Evolutionary conservation across 2,888 invertebrate species (phyloP).

Genomic region (Phasia obesa): DNA sequence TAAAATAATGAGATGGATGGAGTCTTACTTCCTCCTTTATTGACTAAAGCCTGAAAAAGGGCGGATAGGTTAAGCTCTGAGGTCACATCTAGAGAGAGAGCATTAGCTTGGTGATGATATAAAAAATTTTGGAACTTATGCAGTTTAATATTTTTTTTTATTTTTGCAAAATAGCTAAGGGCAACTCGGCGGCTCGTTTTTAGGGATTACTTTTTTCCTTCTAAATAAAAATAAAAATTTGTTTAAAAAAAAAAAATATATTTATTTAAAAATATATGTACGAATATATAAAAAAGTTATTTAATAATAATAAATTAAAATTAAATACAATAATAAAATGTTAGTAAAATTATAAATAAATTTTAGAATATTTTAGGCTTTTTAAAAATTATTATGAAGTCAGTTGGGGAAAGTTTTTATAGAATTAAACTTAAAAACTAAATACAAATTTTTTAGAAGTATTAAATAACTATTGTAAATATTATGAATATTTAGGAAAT

Average conservation of each 20-base stretch:
- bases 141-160: too few species aligned
- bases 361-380: conserved; percentile 29
- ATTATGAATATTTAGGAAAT: not conserved
- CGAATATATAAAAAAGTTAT: conserved; percentile 13
- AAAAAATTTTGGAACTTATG: too few species aligned
- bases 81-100: too few species aligned
- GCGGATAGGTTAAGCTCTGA: too few species aligned
- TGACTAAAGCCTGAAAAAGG: too few species aligned
- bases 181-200: too few species aligned
- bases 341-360: conserved; percentile 30
- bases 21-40: too few species aligned
- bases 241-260: conserved; percentile 35
- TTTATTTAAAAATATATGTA: conserved; percentile 38
- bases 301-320: conserved; percentile 28
- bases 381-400: conserved; percentile 23
- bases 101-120: too few species aligned
- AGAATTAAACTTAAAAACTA: conserved; percentile 47
- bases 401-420: conserved; percentile 1
- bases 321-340: conserved; percentile 8
- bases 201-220: too few species aligned
- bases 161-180: too few species aligned
- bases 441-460: conserved; percentile 28
- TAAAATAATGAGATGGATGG: too few species aligned
- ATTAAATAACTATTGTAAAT: not conserved
- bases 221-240: conserved; percentile 11